Base-by-base conservation (phyloP, 2,797 vertebrate species). In the Phaenicophaeus curvirostris region DNA sequence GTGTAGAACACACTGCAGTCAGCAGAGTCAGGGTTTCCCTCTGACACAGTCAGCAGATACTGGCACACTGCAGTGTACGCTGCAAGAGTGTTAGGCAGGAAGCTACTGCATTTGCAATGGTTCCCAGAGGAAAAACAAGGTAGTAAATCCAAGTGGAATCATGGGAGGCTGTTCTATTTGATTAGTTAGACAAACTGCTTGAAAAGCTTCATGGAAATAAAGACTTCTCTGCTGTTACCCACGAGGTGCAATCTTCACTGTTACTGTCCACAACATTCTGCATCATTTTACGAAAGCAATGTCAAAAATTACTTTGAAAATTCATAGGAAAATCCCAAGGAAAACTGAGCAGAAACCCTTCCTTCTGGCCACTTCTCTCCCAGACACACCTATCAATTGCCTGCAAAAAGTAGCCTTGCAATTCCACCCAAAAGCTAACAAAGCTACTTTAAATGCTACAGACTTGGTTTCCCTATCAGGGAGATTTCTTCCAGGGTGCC, bases 171-270 rank as follows among this genome's bases (percentile, higher is more conserved):
- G 57, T 57, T 95, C 54, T 87, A 31, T 80, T 91, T 67, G 82
- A 85, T 90, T 91, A 92, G 72, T 50, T 67, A 81, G 79, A 73
- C 35, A 87, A 86, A 75, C 30, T 81, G 41, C 35, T 88, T 58
- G 28, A 75, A 92, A 91, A 93, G 30, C 54, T 74, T 74, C 35
- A 81, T 41, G 53, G 67, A 87, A 76, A 82, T n/a, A 67, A 58
- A 68, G 37, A 55, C 7, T 50, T 67, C 19, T 71, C 54, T 74
- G 50, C 50, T 77, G 30, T 65, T 85, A 65, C 18, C 59, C 17
- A 71, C 63, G 39, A 80, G 35, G 53, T 1, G 2, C n/a, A 80
- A 15, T 50, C 30, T 85, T 82, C 33, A 39, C 24, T 0, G 1
- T 21, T 50, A 51, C 5, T 74, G 23, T 51, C 24, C 59, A 66